phyloP scores from a whole-genome alignment of 2,888 invertebrate genomes.

The Coelogynopora nodosa region DNA sequence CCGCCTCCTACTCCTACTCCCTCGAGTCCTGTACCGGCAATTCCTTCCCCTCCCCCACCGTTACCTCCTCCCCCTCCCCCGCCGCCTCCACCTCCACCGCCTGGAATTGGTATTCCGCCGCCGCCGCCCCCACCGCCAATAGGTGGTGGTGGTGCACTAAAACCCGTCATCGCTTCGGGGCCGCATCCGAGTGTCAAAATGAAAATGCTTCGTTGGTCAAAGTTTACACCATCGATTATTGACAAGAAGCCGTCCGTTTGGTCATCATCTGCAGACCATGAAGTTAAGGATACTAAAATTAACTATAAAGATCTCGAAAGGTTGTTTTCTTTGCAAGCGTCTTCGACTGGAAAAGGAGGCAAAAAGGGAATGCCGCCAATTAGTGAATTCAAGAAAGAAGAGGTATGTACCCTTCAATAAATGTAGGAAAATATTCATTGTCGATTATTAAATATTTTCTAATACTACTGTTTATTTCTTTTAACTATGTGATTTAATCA shows the following conservation, averaged over 20 bases:
- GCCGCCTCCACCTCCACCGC: constrained; percentile 19
- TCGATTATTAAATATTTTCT: too few relatives aligned
- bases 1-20: neutral
- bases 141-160: too few relatives aligned
- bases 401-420: constrained; percentile 47
- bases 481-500: too few relatives aligned
- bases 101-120: neutral
- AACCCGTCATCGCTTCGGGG: too few relatives aligned
- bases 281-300: neutral
- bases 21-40: constrained; percentile 50
- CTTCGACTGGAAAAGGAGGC: constrained; percentile 54
- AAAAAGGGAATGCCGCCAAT: constrained; percentile 26
- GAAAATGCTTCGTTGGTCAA: constrained; percentile 7
- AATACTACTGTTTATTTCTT: too few relatives aligned
- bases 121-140: constrained; percentile 57
- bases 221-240: constrained; percentile 54
- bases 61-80: constrained; percentile 60
- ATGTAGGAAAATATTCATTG: too few relatives aligned
- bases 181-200: neutral
- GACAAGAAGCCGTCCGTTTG: constrained; percentile 50
- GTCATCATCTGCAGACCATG: neutral
- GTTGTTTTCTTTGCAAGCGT: constrained; percentile 55
- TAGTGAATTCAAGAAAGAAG: neutral
- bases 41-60: constrained; percentile 55
- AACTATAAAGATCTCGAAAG: neutral